Percentiles rank a stretch among this genome's conserved stretches.
Evolutionary conservation across 1,140 invertebrate species (phyloP).

Genomic region (Diprion similis): DNA sequence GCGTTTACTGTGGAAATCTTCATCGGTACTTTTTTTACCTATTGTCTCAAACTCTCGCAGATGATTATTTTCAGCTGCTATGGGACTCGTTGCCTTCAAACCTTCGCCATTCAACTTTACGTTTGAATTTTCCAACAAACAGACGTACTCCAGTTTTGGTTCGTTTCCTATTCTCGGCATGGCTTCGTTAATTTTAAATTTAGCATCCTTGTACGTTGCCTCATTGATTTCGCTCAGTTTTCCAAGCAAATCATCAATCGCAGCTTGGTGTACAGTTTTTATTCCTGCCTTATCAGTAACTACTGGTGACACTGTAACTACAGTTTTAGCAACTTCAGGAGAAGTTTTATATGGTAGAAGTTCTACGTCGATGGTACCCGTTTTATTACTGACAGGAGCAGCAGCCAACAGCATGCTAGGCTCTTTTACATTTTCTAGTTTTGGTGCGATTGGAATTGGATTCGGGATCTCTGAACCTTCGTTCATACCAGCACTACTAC

Average conservation of each 20-base stretch:
- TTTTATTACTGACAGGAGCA: not conserved
- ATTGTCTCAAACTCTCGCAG: not conserved
- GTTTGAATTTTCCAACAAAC: not conserved
- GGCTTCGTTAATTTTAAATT: not conserved
- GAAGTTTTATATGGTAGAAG: not conserved
- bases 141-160: slow-evolving; percentile 6
- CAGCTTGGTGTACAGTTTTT: not conserved
- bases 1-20: not conserved
- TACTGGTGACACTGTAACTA: not conserved
- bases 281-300: slow-evolving; percentile 10
- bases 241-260: not conserved
- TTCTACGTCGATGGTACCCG: not conserved
- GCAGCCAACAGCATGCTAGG: not conserved
- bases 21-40: not conserved
- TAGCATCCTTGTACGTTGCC: not conserved
- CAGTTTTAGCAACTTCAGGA: not conserved
- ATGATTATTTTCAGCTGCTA: not conserved
- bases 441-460: slow-evolving; percentile 32
- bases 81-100: not conserved
- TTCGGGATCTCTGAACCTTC: slow-evolving; percentile 36
- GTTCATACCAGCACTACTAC: slow-evolving; percentile 43
- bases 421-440: not conserved
- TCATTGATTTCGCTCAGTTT: not conserved
- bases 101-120: not conserved
- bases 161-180: not conserved